These are phyloP conservation scores for Halcyon malimbica DNA, from an alignment of 2,113 vertebrate genomes.

Conservation along the genomic window DNA sequence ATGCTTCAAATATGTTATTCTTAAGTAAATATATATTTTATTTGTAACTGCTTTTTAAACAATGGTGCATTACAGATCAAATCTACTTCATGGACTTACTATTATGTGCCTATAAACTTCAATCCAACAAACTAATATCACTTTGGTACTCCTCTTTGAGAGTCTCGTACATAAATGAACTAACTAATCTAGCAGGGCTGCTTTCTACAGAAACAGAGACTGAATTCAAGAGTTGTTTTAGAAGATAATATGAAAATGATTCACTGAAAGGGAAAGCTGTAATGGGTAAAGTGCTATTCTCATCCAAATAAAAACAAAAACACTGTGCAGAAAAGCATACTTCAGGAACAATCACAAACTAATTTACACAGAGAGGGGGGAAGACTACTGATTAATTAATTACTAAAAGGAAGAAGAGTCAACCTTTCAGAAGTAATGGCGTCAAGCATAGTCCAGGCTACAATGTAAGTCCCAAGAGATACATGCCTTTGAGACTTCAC, in stretches of 20 bases:
- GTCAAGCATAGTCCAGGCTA: not conserved
- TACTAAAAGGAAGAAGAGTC: not conserved
- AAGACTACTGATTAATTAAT: not conserved
- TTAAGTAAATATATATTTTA: not conserved
- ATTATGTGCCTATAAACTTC: not conserved
- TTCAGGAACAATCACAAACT: not conserved
- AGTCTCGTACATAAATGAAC: not conserved
- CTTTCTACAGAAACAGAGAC: not conserved
- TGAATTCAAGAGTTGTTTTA: not conserved
- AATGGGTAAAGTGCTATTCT: not conserved
- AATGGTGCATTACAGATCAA: not conserved
- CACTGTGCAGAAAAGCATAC: not conserved
- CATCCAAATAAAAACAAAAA: not conserved
- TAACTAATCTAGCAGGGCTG: not conserved
- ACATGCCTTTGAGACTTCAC: not conserved
- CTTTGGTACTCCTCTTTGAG: not conserved
- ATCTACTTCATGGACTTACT: not conserved
- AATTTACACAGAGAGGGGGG: rapidly evolving
- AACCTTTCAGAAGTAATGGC: not conserved
- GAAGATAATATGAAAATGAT: not conserved
- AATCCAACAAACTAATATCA: not conserved
- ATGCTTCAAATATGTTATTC: not conserved
- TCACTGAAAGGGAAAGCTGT: not conserved
- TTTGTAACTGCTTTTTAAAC: not conserved
- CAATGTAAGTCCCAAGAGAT: not conserved